Conservation (phyloP, 53 echinoderm and acorn worm species). For the Henricia sp. region DNA sequence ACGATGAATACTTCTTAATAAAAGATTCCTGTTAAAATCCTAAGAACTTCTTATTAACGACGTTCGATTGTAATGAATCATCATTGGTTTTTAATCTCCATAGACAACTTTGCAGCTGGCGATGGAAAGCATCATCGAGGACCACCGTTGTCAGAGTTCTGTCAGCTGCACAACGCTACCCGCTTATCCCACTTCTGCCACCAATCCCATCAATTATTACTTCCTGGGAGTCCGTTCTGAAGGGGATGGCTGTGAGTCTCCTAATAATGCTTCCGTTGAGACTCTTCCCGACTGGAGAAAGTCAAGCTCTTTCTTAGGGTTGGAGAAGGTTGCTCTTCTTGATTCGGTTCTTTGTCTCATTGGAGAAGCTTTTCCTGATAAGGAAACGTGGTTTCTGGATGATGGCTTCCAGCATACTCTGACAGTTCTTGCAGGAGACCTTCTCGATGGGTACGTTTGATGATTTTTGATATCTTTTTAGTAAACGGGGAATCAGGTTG, state of each 20-base stretch:
- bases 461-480: too few species aligned
- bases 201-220: not conserved
- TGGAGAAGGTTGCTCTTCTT: slow-evolving; percentile 45
- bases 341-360: slow-evolving; percentile 50
- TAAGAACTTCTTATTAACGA: too few species aligned
- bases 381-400: slow-evolving; percentile 62
- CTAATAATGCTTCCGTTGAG: not conserved
- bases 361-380: slow-evolving; percentile 53
- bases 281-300: not conserved
- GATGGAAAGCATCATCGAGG: slow-evolving; percentile 28
- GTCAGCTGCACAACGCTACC: not conserved
- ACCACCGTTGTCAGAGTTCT: not conserved
- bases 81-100: not conserved
- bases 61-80: not conserved
- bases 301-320: not conserved
- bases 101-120: slow-evolving; percentile 50
- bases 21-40: too few species aligned
- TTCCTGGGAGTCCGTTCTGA: slow-evolving; percentile 57
- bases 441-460: slow-evolving; percentile 61
- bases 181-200: not conserved
- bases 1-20: too few species aligned
- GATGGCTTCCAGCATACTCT: slow-evolving; percentile 49
- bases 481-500: too few species aligned
- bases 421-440: slow-evolving; percentile 43
- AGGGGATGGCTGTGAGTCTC: slow-evolving; percentile 64